Percentiles rank a stretch among this genome's conserved stretches.
Evolutionary conservation across 1,140 invertebrate species (phyloP).

Genomic region (Drosophila subpulchrella): DNA sequence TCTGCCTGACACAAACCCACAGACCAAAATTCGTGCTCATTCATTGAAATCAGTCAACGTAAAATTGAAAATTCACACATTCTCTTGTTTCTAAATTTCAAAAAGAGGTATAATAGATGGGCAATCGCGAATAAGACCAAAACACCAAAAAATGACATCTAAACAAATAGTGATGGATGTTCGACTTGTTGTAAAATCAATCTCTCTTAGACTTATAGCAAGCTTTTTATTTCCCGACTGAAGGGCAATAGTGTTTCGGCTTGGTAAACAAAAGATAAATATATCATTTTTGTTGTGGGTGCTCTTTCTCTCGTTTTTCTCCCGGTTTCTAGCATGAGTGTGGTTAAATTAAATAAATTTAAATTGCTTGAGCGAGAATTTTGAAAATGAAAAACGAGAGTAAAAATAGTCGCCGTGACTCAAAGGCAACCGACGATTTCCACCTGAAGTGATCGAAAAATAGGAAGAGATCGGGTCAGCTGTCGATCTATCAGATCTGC

Average conservation of each 20-base stretch:
- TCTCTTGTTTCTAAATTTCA: constrained; percentile 2
- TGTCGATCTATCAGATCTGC: constrained; percentile 33
- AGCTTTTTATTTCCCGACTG: constrained; percentile 3
- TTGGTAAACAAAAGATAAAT: constrained; percentile 26
- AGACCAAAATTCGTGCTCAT: constrained; percentile 51
- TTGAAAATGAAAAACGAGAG: constrained; percentile 71
- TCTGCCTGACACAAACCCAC: constrained; percentile 35
- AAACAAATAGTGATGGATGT: background rate
- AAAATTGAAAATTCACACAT: constrained; percentile 64
- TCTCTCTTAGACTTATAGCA: background rate
- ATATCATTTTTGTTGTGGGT: constrained; percentile 40
- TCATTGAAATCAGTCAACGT: constrained; percentile 71
- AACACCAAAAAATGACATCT: background rate
- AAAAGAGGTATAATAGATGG: background rate
- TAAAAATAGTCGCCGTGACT: constrained; percentile 77
- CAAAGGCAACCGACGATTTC: constrained; percentile 38
- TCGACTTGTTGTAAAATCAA: background rate
- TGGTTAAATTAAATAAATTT: constrained; percentile 59
- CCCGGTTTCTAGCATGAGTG: constrained; percentile 22
- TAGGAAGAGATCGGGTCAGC: constrained; percentile 37
- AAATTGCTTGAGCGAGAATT: constrained; percentile 58
- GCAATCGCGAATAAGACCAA: background rate
- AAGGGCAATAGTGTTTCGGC: constrained; percentile 26
- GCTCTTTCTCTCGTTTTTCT: constrained; percentile 4
- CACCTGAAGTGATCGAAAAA: constrained; percentile 60